phyloP scores from a whole-genome alignment of 2,888 invertebrate genomes.

The Mythimna impura region DNA sequence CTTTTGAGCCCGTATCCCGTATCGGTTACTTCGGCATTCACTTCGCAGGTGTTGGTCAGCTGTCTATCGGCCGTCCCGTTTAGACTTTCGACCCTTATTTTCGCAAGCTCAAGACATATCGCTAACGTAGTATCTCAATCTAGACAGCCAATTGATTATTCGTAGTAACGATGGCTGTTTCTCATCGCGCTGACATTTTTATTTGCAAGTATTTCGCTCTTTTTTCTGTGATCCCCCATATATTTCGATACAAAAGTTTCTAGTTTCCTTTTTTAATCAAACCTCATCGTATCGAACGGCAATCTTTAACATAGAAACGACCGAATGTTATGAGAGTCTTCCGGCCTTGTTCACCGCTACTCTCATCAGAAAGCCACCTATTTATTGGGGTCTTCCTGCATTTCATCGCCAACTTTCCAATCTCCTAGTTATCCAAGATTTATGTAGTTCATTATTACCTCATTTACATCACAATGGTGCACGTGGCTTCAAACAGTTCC shows the following conservation, averaged over 20 bases:
- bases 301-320: constrained; percentile 43
- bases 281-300: constrained; percentile 16
- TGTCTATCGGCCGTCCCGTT: background rate
- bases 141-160: background rate
- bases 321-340: constrained; percentile 26
- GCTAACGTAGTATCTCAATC: background rate
- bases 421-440: constrained; percentile 42
- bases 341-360: constrained; percentile 5
- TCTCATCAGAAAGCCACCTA: constrained; percentile 23
- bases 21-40: background rate
- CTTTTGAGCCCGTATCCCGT: background rate
- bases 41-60: background rate
- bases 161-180: background rate
- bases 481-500: constrained; percentile 29
- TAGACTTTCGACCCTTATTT: background rate
- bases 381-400: constrained; percentile 38
- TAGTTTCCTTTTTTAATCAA: constrained; percentile 17
- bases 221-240: background rate
- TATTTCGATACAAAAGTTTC: constrained; percentile 2
- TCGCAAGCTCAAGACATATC: background rate
- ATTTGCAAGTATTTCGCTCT: background rate
- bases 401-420: constrained; percentile 30
- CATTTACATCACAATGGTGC: constrained; percentile 53
- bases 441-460: constrained; percentile 52
- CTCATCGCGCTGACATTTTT: background rate